Percentiles rank a stretch among this genome's conserved stretches.
phyloP scores from a whole-genome alignment of 2,888 invertebrate genomes.

The Dyspetes luteomarginatus region DNA sequence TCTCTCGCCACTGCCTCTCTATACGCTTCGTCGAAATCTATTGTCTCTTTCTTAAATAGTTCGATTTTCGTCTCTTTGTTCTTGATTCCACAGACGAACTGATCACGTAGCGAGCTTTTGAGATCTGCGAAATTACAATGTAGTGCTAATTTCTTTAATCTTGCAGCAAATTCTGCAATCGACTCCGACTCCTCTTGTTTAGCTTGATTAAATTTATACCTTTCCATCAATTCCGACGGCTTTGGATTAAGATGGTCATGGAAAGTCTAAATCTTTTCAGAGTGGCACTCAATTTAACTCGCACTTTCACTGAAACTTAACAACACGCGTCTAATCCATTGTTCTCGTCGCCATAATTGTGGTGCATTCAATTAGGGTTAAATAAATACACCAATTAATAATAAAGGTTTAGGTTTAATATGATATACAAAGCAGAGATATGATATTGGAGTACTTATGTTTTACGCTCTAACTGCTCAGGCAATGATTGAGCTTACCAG shows the following conservation, averaged over 20 bases:
- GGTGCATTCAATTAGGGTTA: not conserved
- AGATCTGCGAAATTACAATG: slow-evolving; percentile 47
- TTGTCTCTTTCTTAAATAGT: slow-evolving; percentile 28
- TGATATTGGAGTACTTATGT: not conserved
- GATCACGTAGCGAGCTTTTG: slow-evolving; percentile 38
- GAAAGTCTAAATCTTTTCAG: too few species aligned
- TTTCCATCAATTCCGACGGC: slow-evolving; percentile 52
- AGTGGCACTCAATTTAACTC: too few species aligned
- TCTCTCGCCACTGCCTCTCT: slow-evolving; percentile 32
- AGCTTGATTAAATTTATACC: slow-evolving; percentile 51
- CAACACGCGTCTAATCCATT: too few species aligned
- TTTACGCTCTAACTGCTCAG: too few species aligned
- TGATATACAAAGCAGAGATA: not conserved
- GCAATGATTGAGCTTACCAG: too few species aligned
- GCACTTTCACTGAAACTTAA: too few species aligned
- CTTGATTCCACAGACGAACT: slow-evolving; percentile 38
- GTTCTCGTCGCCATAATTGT: not conserved
- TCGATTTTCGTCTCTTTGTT: slow-evolving; percentile 38
- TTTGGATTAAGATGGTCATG: slow-evolving; percentile 22
- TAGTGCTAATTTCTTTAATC: too few species aligned
- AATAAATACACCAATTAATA: not conserved
- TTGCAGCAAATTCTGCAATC: slow-evolving; percentile 72
- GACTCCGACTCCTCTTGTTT: slow-evolving; percentile 72
- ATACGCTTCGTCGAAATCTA: slow-evolving; percentile 30
- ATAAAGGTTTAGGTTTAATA: too few species aligned